Evolutionary conservation across 2,113 vertebrate species (phyloP), one percentile per base, ranked within the genome.

Genomic region (Dendropsophus ebraccatus): DNA sequence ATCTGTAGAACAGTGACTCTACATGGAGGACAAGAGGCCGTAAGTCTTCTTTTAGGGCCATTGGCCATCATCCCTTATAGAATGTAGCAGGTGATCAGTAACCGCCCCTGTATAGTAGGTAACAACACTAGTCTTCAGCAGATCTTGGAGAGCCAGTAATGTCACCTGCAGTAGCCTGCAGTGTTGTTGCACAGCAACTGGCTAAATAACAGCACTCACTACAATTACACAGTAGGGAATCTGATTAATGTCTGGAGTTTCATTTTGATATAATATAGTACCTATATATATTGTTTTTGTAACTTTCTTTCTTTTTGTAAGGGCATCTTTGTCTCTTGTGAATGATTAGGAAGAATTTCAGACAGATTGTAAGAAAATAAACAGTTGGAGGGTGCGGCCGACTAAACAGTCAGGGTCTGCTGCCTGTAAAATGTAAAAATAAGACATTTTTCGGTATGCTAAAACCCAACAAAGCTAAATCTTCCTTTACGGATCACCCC

Each of bases 401-500:
- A 69, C 19, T 17, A 4, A n/a, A 28, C 17, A 56, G 32, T 79
- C 62, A 80, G 75, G 74, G 75, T 77, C 62, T 65, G 28, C 45
- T 32, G 4, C 62, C 17, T 25, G 35, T 60, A 82, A 52, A 54
- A 35, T 11, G 9, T 54, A 45, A 69, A 65, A 54, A 54, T 47
- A 70, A 35, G 21, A 72, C 41, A 19, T 83, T 52, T 83, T 52
- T 23, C 52, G 78, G 78, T 81, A 49, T 52, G 74, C 11, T 77
- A 78, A 37, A 13, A 78, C 30, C 52, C n/a, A 28, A 81, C 78
- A 65, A 83, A 52, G 47, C 67, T 83, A 30, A 56, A 35, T 41
- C 23, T 72, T 30, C 47, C 49, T 35, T 83, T 72, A 72, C 11
- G 49, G 81, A 73, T 83, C 65, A 70, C 17, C 30, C 49, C 41